phyloP scores from a whole-genome alignment of 1,140 invertebrate genomes.

The Zaprionus ghesquierei region DNA sequence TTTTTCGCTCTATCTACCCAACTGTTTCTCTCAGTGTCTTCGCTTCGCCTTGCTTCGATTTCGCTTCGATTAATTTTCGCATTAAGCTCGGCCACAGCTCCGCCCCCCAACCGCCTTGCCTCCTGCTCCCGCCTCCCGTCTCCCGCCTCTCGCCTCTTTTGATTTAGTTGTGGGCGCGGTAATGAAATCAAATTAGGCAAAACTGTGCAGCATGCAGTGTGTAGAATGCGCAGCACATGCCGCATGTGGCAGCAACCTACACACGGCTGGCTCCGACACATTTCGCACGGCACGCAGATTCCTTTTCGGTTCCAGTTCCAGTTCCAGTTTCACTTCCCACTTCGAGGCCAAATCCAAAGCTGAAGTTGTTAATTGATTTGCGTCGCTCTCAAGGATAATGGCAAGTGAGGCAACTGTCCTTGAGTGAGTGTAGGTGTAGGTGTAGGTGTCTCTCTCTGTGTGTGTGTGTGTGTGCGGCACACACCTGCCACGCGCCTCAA shows the following conservation, averaged over 20 bases:
- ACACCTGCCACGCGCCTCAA: slow-evolving; percentile 46
- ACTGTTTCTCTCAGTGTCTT: slow-evolving; percentile 19
- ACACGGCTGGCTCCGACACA: not conserved
- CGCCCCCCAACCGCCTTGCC: too few species aligned
- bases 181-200: slow-evolving; percentile 83
- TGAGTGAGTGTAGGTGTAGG: not conserved
- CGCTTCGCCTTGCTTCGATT: slow-evolving; percentile 39
- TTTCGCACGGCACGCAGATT: not conserved
- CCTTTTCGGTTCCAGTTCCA: not conserved
- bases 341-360: slow-evolving; percentile 15
- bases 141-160: slow-evolving; percentile 8
- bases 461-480: not conserved
- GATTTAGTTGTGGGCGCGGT: slow-evolving; percentile 77
- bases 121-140: not conserved
- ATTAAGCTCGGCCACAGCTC: slow-evolving; percentile 74
- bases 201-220: slow-evolving; percentile 45
- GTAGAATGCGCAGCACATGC: slow-evolving; percentile 4
- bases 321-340: slow-evolving; percentile 24
- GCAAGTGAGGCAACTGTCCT: slow-evolving; percentile 21
- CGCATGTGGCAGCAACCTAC: not conserved
- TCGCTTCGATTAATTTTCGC: slow-evolving; percentile 83
- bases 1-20: not conserved
- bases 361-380: slow-evolving; percentile 60
- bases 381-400: slow-evolving; percentile 67
- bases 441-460: not conserved